Conservation (phyloP, 2,888 invertebrate genomes). For the Hyalella azteca region DNA sequence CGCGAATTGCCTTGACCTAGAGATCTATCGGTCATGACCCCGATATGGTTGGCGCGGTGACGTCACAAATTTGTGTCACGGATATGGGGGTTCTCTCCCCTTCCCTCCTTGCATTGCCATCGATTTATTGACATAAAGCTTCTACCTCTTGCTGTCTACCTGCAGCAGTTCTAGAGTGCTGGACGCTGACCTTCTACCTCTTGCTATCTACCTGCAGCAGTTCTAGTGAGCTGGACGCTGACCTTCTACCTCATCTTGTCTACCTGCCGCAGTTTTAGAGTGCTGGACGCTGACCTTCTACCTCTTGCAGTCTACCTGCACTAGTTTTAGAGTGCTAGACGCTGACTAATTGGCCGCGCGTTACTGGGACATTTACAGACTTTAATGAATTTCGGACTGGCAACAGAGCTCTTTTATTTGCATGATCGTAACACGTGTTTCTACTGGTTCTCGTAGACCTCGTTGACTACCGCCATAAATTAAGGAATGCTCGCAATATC, state of each 20-base stretch:
- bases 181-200: neutral
- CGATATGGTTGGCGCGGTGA: neutral
- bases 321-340: too few species aligned
- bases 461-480: too few species aligned
- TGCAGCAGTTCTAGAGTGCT: too few species aligned
- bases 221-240: neutral
- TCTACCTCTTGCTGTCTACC: neutral
- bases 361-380: too few species aligned
- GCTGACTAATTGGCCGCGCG: too few species aligned
- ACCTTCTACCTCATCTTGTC: neutral
- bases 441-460: too few species aligned
- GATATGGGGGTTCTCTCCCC: neutral
- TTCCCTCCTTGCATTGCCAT: too few species aligned
- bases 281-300: neutral
- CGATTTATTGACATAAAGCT: neutral
- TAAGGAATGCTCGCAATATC: too few species aligned
- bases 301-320: neutral
- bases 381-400: too few species aligned
- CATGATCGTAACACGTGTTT: too few species aligned
- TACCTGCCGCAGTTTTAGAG: too few species aligned
- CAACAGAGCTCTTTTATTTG: too few species aligned
- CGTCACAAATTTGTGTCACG: slow-evolving; percentile 20
- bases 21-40: neutral
- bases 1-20: slow-evolving; percentile 8
- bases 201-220: neutral